These are phyloP conservation scores for Corticium candelabrum DNA, from an alignment of 37 sponge, comb jelly and placozoan genomes.

Conservation along the genomic window DNA sequence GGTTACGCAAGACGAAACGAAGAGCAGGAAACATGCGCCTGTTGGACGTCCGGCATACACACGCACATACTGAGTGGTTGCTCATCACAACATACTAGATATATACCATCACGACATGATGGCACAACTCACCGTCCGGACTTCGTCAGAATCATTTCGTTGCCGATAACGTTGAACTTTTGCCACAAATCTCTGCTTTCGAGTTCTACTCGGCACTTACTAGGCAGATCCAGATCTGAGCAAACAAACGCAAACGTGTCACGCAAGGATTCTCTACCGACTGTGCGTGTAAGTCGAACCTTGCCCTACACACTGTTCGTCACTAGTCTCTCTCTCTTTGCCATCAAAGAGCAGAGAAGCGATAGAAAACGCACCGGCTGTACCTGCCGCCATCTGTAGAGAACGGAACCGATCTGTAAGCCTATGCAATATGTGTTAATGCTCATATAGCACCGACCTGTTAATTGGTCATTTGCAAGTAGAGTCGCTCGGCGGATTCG, in stretches of 20 bases:
- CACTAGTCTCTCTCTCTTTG: too few species aligned
- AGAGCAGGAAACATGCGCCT: conserved; percentile 3
- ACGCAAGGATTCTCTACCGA: too few species aligned
- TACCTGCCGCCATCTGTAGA: neutral
- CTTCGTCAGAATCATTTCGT: neutral
- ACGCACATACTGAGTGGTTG: neutral
- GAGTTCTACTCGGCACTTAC: too few species aligned
- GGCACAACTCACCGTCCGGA: neutral
- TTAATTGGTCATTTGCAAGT: conserved; percentile 2
- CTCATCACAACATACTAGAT: neutral
- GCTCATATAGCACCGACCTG: neutral
- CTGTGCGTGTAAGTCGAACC: too few species aligned
- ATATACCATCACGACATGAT: too few species aligned
- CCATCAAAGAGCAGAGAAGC: neutral
- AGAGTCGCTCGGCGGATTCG: too few species aligned
- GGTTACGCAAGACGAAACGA: neutral
- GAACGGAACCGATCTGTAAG: neutral
- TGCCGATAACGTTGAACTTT: neutral
- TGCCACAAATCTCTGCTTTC: conserved; percentile 11
- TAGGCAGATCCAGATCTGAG: too few species aligned
- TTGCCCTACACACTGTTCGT: too few species aligned
- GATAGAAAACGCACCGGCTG: neutral
- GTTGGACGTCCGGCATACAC: neutral
- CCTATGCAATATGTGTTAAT: neutral
- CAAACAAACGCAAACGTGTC: too few species aligned